phyloP scores from a whole-genome alignment of 2,113 vertebrate genomes.

The Eurypyga helias region DNA sequence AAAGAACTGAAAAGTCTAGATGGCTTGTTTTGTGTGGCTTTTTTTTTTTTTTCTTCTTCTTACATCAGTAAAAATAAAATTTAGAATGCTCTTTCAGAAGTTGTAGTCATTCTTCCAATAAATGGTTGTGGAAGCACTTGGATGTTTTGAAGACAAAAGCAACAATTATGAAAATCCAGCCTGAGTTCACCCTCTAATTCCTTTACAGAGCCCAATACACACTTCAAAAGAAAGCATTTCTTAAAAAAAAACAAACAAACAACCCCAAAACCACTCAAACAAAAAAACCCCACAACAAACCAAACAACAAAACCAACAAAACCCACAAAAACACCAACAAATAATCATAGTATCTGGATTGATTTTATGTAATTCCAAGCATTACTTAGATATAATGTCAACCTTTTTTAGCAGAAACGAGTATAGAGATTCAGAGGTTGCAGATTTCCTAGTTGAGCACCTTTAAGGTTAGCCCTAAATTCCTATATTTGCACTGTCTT shows the following conservation, averaged over 20 bases:
- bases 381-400: background rate
- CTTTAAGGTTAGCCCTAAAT: background rate
- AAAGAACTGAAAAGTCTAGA: background rate
- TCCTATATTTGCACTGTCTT: background rate
- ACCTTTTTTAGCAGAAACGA: background rate
- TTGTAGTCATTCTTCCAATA: background rate
- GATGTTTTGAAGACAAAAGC: background rate
- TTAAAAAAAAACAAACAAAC: background rate
- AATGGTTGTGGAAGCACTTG: background rate
- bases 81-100: background rate
- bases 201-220: background rate
- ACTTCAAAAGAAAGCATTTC: background rate
- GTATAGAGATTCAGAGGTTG: background rate
- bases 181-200: background rate
- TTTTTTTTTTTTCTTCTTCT: background rate
- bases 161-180: background rate
- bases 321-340: background rate
- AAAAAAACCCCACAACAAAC: rapidly evolving
- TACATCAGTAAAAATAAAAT: background rate
- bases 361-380: background rate
- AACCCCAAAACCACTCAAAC: no score
- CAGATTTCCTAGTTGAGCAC: rapidly evolving
- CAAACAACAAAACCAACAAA: no score
- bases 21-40: background rate
- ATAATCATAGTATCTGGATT: background rate